Evolutionary conservation across 2,797 vertebrate genomes (phyloP), one percentile per base, ranked within the genome.

Genomic region (Crocodylus rhombifer): DNA sequence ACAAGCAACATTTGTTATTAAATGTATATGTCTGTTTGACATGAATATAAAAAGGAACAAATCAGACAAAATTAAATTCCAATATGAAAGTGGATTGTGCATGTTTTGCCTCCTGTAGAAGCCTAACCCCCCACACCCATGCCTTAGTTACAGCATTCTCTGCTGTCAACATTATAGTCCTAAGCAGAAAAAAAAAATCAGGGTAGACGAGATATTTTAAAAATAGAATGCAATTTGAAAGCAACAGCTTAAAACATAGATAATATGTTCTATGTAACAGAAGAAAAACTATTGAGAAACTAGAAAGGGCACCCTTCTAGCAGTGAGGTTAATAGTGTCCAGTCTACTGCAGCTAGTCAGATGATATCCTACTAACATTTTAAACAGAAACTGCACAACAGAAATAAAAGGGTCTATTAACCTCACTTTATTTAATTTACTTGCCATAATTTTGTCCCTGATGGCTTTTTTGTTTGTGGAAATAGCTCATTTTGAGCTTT

Each of bases 31-130:
- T 28, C 42, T 51, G 10, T n/a, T 23, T 81, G 4, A 60, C 79
- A 3, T n/a, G 25, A 81, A 71, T 28, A n/a, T n/a, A 14, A 64
- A n/a, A 71, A 1, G 30, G 2, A 4, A 15, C 33, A 36, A 0
- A 87, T 62, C 1, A 51, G 4, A 6, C 78, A 33, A 85, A 90
- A 73, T 65, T 55, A 33, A 13, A 25, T 16, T 28, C 55, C 26
- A 60, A 65, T 89, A 5, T 0, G 0, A 6, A 5, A 23, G 1
- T 1, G 74, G 33, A 36, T 78, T 78, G 33, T 36, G 33, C 76
- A 15, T 23, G 33, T 33, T 18, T 78, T 78, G 25, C 16, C 62
- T 51, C 7, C 3, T 71, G 16, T 5, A 82, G 30, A 92, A 86
- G 74, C 25, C 8, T 51, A 51, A 51, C 42, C 80, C 61, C 84